Percentiles rank a stretch among this genome's conserved stretches.
phyloP scores from a whole-genome alignment of 2,113 vertebrate species.

The Synchiropus splendidus region DNA sequence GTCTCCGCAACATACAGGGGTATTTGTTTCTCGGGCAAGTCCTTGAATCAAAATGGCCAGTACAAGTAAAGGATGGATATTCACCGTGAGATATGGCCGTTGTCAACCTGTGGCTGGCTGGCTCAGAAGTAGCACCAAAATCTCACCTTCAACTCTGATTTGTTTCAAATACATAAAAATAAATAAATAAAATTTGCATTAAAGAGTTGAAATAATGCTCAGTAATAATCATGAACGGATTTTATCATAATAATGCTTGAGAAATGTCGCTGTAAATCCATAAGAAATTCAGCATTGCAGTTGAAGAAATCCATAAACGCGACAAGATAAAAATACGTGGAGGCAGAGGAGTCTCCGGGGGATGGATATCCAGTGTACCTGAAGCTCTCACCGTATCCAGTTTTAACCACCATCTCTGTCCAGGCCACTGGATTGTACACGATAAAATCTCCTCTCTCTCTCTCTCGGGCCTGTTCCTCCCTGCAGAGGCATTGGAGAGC shows the following conservation, averaged over 20 bases:
- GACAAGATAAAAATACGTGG: slow-evolving; percentile 37
- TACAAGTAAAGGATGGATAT: no score
- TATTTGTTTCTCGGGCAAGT: no score
- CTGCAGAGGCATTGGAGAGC: slow-evolving; percentile 50
- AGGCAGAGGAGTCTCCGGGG: slow-evolving; percentile 38
- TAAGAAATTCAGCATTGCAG: background rate
- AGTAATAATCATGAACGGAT: no score
- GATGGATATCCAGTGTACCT: slow-evolving; percentile 45
- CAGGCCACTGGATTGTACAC: slow-evolving; percentile 47
- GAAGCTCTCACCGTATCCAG: slow-evolving; percentile 34
- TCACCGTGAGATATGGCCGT: no score
- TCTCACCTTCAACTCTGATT: no score
- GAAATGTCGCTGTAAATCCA: no score
- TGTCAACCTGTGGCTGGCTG: no score
- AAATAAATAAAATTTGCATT: background rate
- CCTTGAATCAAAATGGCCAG: no score
- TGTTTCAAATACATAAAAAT: background rate
- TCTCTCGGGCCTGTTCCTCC: slow-evolving; percentile 40
- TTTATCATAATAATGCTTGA: no score
- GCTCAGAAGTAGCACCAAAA: no score
- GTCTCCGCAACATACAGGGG: no score
- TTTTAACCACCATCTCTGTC: slow-evolving; percentile 25
- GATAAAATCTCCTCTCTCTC: slow-evolving; percentile 44
- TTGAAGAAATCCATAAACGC: no score
- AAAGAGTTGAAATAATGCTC: background rate